A percentile compares a stretch with the other conserved stretches of the same genome.
Evolutionary conservation across 2,113 vertebrate species (phyloP).

Genomic region (Empidonax alnorum): DNA sequence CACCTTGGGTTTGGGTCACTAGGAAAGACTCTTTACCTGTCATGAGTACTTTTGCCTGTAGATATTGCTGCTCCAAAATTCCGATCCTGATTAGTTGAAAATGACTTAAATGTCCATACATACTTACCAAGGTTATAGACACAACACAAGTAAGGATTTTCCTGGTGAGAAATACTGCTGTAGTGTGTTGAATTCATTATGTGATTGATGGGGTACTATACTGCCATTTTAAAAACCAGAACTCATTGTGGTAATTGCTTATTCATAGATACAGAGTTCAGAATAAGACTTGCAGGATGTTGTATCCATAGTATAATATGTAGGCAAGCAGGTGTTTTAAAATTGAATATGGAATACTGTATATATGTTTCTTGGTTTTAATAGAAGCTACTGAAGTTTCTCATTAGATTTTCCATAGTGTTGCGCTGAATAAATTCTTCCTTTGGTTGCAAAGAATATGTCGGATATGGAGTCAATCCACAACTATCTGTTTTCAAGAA

Average conservation of each 20-base stretch:
- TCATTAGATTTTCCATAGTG: neutral
- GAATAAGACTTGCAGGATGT: neutral
- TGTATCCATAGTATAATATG: neutral
- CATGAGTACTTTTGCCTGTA: neutral
- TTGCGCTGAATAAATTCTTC: neutral
- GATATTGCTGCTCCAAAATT: neutral
- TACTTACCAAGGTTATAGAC: neutral
- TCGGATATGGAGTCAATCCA: neutral
- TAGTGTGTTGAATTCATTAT: neutral
- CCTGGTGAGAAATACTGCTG: neutral
- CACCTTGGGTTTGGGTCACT: neutral
- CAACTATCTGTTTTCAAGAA: neutral
- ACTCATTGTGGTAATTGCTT: neutral
- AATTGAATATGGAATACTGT: neutral
- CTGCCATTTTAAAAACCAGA: neutral
- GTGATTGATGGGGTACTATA: neutral
- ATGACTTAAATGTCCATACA: neutral
- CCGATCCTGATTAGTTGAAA: neutral
- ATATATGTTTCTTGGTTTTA: neutral
- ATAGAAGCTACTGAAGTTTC: conserved; percentile 16
- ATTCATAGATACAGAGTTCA: neutral
- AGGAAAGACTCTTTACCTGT: neutral
- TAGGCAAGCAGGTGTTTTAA: conserved; percentile 4
- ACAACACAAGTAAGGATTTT: neutral
- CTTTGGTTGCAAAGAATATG: neutral